These are phyloP conservation scores for Manis pentadactyla DNA, from an alignment of 2,797 vertebrate species.

Conservation along the genomic window DNA sequence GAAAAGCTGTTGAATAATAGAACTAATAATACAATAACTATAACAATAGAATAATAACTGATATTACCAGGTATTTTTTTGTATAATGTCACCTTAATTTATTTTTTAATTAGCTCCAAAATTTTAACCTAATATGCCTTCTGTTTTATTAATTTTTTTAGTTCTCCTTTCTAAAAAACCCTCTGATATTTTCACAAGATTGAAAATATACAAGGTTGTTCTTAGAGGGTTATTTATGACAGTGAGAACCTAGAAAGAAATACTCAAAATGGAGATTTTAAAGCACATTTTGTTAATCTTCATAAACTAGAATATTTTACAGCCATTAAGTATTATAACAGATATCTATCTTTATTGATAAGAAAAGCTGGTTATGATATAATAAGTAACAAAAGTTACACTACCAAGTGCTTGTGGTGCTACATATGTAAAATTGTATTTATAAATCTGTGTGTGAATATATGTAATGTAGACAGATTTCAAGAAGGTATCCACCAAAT, in stretches of 20 bases:
- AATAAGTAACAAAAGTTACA: neutral
- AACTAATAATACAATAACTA: neutral
- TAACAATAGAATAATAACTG: neutral
- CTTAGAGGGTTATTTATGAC: neutral
- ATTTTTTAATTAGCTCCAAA: constrained; percentile 34
- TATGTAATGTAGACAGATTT: neutral
- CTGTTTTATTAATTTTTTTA: constrained; percentile 52
- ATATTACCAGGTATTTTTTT: neutral
- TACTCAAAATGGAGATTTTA: neutral
- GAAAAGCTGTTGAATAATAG: neutral
- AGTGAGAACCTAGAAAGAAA: neutral
- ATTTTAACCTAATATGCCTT: neutral
- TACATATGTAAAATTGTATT: neutral
- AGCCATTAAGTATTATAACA: constrained; percentile 11
- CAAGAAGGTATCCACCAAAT: neutral
- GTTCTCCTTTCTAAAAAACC: neutral
- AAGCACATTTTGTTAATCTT: neutral
- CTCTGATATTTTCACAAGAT: constrained; percentile 39
- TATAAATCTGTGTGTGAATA: neutral
- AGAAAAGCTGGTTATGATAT: constrained; percentile 17
- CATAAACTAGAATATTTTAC: constrained; percentile 12
- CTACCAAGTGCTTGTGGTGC: neutral
- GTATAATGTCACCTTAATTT: constrained; percentile 1
- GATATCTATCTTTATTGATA: constrained; percentile 4
- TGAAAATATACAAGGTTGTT: neutral